Evolutionary conservation across 2,888 invertebrate genomes (phyloP).

Genomic region (Tetragonisca angustula): DNA sequence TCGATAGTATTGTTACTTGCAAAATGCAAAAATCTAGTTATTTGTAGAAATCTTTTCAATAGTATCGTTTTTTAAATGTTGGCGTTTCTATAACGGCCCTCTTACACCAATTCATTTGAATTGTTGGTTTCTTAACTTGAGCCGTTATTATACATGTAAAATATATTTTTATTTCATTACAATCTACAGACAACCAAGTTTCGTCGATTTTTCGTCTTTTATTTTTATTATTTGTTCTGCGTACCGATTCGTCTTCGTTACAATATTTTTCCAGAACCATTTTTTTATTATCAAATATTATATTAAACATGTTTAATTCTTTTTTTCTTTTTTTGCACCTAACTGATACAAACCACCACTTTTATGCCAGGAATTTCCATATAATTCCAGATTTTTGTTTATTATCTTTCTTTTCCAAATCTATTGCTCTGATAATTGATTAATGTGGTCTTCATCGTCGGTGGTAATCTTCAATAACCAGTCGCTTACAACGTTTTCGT

Average conservation of each 20-base stretch:
- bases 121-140: neutral
- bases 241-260: too few relatives aligned
- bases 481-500: neutral
- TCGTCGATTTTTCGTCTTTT: neutral
- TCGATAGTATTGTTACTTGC: neutral
- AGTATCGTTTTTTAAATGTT: neutral
- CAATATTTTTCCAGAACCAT: too few relatives aligned
- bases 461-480: neutral
- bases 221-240: neutral
- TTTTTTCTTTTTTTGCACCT: too few relatives aligned
- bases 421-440: neutral
- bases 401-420: neutral
- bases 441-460: neutral
- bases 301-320: too few relatives aligned
- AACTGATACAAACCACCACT: neutral
- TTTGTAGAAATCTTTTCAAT: neutral
- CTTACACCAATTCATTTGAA: neutral
- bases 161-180: neutral
- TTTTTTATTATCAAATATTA: too few relatives aligned
- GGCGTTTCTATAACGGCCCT: neutral
- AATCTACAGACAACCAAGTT: neutral
- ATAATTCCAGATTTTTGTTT: neutral
- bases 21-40: neutral
- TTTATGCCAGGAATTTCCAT: neutral
- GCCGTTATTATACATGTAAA: neutral